Evolutionary conservation across 2,113 vertebrate genomes (phyloP).

Genomic region (Sprattus sprattus): DNA sequence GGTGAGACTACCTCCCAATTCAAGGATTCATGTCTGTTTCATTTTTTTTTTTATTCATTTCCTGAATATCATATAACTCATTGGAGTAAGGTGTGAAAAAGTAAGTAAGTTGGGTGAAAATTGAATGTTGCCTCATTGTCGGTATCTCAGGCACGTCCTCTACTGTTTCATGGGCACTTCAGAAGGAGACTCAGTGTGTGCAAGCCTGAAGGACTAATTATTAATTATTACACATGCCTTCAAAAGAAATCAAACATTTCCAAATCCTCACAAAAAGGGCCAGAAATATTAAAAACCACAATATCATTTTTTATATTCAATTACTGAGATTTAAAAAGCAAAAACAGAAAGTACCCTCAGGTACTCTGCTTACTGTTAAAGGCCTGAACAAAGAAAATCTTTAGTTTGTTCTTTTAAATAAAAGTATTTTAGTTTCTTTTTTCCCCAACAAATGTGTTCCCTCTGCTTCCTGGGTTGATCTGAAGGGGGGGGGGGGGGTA

Average conservation of each 20-base stretch:
- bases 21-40: not conserved
- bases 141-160: conserved; percentile 33
- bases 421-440: conserved; percentile 61
- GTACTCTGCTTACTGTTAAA: conserved; percentile 49
- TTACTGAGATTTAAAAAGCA: conserved; percentile 54
- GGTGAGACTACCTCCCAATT: conserved; percentile 24
- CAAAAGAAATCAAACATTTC: conserved; percentile 49
- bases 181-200: conserved; percentile 39
- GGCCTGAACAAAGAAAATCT: conserved; percentile 51
- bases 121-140: conserved; percentile 14
- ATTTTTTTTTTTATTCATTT: not conserved
- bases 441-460: conserved; percentile 39
- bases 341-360: conserved; percentile 44
- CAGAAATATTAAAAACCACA: conserved; percentile 43
- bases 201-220: conserved; percentile 47
- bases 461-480: conserved; percentile 63
- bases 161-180: conserved; percentile 48
- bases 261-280: conserved; percentile 35
- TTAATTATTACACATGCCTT: conserved; percentile 51
- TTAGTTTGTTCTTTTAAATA: conserved; percentile 63
- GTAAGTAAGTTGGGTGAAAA: not conserved
- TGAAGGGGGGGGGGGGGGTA: conserved; percentile 30
- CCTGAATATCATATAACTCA: not conserved
- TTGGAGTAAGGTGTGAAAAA: not conserved
- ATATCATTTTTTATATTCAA: conserved; percentile 48